phyloP scores from a whole-genome alignment of 1,140 invertebrate genomes.

The Monomorium pharaonis region DNA sequence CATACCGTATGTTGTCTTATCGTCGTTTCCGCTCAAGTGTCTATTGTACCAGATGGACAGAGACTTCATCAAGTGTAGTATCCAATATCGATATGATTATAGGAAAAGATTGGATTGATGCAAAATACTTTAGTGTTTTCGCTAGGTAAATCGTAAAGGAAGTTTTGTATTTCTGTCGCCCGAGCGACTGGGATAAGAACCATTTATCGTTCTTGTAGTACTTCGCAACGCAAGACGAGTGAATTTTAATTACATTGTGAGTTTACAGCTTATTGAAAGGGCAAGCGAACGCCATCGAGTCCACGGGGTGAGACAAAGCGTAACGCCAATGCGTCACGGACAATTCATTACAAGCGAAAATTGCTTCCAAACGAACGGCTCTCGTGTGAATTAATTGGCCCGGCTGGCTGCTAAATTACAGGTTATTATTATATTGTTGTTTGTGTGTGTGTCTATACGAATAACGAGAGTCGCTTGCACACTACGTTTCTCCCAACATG shows the following conservation, averaged over 20 bases:
- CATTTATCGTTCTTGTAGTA: background rate
- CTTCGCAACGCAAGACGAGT: background rate
- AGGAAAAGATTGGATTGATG: background rate
- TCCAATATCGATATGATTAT: background rate
- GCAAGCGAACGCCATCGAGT: background rate
- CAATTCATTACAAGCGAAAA: constrained; percentile 34
- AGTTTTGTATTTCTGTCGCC: background rate
- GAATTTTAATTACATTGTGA: constrained; percentile 16
- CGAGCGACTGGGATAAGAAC: background rate
- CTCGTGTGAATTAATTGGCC: constrained; percentile 23
- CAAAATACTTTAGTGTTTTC: background rate
- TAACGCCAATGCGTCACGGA: background rate
- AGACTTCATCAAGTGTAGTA: no score
- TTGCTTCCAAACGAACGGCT: background rate
- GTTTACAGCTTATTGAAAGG: background rate
- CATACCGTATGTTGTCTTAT: background rate
- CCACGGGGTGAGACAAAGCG: background rate
- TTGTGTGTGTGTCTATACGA: background rate
- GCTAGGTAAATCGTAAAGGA: background rate
- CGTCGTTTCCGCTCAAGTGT: background rate
- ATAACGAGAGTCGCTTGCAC: background rate
- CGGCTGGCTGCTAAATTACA: background rate
- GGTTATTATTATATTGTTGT: constrained; percentile 19
- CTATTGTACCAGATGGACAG: background rate
- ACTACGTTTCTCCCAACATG: background rate